These are phyloP conservation scores for Crocallis elinguaria DNA, from an alignment of 2,888 invertebrate genomes.

Conservation along the genomic window DNA sequence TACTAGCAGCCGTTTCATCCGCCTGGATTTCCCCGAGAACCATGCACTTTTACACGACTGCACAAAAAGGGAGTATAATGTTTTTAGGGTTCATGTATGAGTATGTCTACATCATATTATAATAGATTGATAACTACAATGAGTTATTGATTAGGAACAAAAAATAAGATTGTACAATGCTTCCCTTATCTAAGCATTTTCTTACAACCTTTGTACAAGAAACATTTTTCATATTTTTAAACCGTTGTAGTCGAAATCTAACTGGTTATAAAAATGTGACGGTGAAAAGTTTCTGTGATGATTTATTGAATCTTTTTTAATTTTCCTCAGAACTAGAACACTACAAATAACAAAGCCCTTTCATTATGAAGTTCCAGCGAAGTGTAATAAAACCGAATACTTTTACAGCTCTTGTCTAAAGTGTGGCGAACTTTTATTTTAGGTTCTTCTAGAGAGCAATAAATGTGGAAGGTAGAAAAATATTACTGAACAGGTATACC, in stretches of 20 bases:
- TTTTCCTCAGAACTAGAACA: neutral
- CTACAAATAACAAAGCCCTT: slow-evolving; percentile 3
- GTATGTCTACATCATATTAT: too few relatives aligned
- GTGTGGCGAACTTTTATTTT: slow-evolving; percentile 4
- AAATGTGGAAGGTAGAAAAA: neutral
- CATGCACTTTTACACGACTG: too few relatives aligned
- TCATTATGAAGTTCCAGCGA: slow-evolving; percentile 17
- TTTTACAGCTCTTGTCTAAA: slow-evolving; percentile 13
- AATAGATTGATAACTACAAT: too few relatives aligned
- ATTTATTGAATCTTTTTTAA: neutral
- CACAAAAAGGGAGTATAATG: too few relatives aligned
- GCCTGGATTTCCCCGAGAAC: too few relatives aligned
- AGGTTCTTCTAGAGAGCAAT: neutral
- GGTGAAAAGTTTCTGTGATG: neutral
- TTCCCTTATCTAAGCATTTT: too few relatives aligned
- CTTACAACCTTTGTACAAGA: too few relatives aligned
- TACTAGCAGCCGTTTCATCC: too few relatives aligned
- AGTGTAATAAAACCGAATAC: slow-evolving; percentile 14
- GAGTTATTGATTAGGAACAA: too few relatives aligned
- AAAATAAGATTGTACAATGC: too few relatives aligned
- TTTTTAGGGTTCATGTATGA: too few relatives aligned
- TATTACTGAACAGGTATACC: neutral
- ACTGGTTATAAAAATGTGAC: neutral
- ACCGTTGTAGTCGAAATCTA: neutral
- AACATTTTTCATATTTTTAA: too few relatives aligned